Percentiles rank a stretch among this genome's conserved stretches.
Evolutionary conservation across 2,888 invertebrate genomes (phyloP).

Genomic region (Apamea anceps): DNA sequence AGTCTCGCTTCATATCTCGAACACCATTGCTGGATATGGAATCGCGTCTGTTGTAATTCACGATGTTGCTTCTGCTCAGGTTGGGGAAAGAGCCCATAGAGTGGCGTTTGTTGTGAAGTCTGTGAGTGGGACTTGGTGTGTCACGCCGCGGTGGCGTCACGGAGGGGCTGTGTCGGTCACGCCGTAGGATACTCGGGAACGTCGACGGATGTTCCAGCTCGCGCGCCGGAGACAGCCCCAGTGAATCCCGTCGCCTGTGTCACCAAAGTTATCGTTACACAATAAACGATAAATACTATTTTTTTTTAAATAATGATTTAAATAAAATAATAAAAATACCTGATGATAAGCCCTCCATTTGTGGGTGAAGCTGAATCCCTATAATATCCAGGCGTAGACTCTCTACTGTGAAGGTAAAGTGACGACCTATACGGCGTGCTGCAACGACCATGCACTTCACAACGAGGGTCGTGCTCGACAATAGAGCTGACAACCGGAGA

Average conservation of each 20-base stretch:
- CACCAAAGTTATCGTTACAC: constrained; percentile 67
- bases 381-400: constrained; percentile 90
- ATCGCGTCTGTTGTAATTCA: constrained; percentile 86
- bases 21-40: constrained; percentile 82
- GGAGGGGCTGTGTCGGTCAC: constrained; percentile 89
- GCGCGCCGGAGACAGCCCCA: constrained; percentile 89
- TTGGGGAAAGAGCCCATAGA: constrained; percentile 88
- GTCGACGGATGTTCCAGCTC: constrained; percentile 93
- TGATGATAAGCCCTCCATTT: constrained; percentile 87
- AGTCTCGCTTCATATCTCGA: constrained; percentile 89
- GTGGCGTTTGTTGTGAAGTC: constrained; percentile 81
- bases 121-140: constrained; percentile 86
- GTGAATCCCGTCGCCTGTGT: constrained; percentile 91
- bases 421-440: constrained; percentile 86
- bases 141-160: constrained; percentile 88
- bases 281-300: constrained; percentile 20
- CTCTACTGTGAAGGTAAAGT: constrained; percentile 86
- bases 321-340: constrained; percentile 71
- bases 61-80: constrained; percentile 81
- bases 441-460: constrained; percentile 93
- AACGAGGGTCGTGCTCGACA: constrained; percentile 91
- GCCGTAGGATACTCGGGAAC: constrained; percentile 92
- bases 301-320: constrained; percentile 5
- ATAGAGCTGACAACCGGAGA: constrained; percentile 88
- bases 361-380: constrained; percentile 89